phyloP scores from a whole-genome alignment of 1,140 invertebrate genomes.

The Musca domestica region DNA sequence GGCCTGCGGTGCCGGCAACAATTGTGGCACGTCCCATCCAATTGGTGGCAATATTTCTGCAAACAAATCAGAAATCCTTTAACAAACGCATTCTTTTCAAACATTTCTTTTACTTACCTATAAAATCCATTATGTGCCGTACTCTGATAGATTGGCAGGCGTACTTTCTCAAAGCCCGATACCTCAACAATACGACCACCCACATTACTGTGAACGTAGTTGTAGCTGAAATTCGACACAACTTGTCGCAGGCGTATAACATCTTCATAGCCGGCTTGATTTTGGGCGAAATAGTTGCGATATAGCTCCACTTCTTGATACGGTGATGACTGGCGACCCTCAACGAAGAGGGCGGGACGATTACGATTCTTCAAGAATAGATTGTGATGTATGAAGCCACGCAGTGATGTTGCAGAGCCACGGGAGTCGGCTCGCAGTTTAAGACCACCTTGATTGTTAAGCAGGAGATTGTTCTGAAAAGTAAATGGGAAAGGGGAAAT shows the following conservation, averaged over 20 bases:
- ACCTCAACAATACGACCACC: conserved; percentile 88
- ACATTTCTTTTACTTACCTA: conserved; percentile 61
- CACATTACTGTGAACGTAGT: conserved; percentile 86
- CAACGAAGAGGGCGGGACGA: conserved; percentile 76
- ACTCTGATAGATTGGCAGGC: conserved; percentile 86
- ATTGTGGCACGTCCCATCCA: conserved; percentile 83
- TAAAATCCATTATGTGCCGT: conserved; percentile 91
- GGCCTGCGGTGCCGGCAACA: conserved; percentile 88
- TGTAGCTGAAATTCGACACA: conserved; percentile 90
- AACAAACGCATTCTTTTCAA: conserved; percentile 17
- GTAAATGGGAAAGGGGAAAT: conserved; percentile 29
- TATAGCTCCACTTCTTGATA: conserved; percentile 89
- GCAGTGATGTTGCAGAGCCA: conserved; percentile 80
- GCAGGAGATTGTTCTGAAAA: conserved; percentile 83
- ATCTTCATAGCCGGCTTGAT: conserved; percentile 72
- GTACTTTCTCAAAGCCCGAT: conserved; percentile 86
- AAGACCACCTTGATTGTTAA: conserved; percentile 85
- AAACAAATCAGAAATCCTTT: conserved; percentile 35
- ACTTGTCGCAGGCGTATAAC: conserved; percentile 82
- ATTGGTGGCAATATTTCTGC: conserved; percentile 79
- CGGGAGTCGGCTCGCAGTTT: conserved; percentile 83
- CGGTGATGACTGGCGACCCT: conserved; percentile 80
- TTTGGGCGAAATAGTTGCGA: conserved; percentile 86
- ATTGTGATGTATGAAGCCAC: conserved; percentile 88
- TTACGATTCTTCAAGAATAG: conserved; percentile 85